These are phyloP conservation scores for Sinelater perroti DNA, from an alignment of 2,888 invertebrate genomes.

Conservation along the genomic window DNA sequence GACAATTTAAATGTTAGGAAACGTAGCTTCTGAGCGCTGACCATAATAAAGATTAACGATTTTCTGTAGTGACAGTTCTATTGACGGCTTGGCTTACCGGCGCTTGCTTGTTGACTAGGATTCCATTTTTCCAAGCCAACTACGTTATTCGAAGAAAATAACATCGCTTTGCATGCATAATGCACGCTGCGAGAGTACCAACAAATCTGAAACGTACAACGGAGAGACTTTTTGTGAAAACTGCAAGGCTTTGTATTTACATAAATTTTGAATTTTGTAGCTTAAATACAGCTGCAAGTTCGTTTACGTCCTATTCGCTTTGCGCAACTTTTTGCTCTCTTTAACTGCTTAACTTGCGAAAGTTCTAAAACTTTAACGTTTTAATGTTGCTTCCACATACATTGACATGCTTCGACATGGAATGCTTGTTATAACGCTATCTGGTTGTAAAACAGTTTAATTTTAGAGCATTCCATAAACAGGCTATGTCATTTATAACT, in stretches of 20 bases:
- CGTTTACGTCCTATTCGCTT: conserved; percentile 19
- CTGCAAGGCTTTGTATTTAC: conserved; percentile 34
- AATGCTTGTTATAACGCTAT: conserved; percentile 7
- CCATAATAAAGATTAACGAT: conserved; percentile 42
- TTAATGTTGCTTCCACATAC: conserved; percentile 13
- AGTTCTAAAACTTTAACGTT: conserved; percentile 12
- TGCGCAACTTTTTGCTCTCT: conserved; percentile 14
- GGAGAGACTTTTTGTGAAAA: conserved; percentile 34
- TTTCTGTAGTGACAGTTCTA: conserved; percentile 16
- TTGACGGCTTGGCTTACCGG: conserved; percentile 9
- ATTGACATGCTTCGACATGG: conserved; percentile 14
- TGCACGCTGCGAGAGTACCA: conserved; percentile 29
- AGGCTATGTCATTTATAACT: conserved; percentile 45
- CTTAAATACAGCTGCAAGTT: conserved; percentile 26
- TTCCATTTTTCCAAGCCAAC: conserved; percentile 30
- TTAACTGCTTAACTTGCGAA: conserved; percentile 25
- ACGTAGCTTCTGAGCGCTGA: conserved; percentile 24
- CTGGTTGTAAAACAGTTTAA: conserved; percentile 20
- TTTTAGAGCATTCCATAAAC: conserved; percentile 45
- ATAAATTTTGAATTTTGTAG: conserved; percentile 33
- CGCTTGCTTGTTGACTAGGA: conserved; percentile 32
- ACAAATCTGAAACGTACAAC: conserved; percentile 37
- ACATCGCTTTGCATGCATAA: conserved; percentile 38
- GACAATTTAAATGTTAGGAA: conserved; percentile 5
- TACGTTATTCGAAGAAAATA: conserved; percentile 34